These are phyloP conservation scores for Albula goreensis DNA, from an alignment of 2,113 vertebrate genomes.

Conservation along the genomic window DNA sequence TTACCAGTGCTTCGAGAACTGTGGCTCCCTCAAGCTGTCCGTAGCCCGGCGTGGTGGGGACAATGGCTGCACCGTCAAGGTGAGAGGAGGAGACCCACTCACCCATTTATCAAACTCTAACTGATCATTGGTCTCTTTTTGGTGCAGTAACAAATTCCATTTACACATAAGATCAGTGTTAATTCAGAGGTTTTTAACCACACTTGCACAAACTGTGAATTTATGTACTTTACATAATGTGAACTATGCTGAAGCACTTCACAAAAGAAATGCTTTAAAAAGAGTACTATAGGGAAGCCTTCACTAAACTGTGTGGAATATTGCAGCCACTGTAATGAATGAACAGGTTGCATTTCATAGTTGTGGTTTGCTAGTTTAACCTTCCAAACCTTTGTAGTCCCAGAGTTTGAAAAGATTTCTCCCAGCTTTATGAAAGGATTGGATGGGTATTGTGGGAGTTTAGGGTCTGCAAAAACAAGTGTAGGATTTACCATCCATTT, in stretches of 20 bases:
- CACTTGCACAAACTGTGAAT: not conserved
- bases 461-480: not conserved
- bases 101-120: not conserved
- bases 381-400: not conserved
- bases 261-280: not conserved
- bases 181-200: not conserved
- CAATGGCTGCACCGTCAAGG: slow-evolving; percentile 65
- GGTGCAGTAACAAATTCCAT: no score
- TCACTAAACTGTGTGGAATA: not conserved
- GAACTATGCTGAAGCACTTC: not conserved
- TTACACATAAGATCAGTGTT: not conserved
- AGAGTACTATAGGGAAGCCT: not conserved
- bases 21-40: slow-evolving; percentile 75
- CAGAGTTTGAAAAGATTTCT: not conserved
- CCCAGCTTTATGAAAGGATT: not conserved
- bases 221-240: not conserved
- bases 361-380: not conserved
- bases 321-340: no score
- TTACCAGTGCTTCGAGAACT: slow-evolving; percentile 85
- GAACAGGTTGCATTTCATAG: not conserved
- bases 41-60: slow-evolving; percentile 72
- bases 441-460: not conserved
- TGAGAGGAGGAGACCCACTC: slow-evolving; percentile 31
- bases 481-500: not conserved
- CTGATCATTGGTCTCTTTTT: not conserved